A percentile compares a stretch with the other conserved stretches of the same genome.
Evolutionary conservation across 2,113 vertebrate species (phyloP).

Genomic region (Antechinus stuartii): DNA sequence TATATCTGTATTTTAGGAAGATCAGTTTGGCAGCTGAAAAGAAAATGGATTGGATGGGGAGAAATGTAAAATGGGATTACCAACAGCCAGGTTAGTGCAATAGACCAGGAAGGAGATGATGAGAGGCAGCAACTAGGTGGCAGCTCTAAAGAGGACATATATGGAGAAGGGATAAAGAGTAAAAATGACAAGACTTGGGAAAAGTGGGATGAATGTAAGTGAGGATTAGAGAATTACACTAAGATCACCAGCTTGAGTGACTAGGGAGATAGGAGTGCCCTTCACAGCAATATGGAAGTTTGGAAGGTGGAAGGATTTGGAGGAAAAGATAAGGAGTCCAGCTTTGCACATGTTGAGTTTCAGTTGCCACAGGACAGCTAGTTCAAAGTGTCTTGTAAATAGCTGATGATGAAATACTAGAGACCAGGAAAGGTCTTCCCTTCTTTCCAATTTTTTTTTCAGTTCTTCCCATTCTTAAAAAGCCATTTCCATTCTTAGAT

Average conservation of each 20-base stretch:
- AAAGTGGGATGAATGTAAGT: background rate
- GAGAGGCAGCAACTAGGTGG: background rate
- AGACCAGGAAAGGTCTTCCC: background rate
- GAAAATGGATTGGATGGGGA: background rate
- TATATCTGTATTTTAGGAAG: background rate
- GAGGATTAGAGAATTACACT: background rate
- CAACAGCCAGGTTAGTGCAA: background rate
- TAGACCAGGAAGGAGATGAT: background rate
- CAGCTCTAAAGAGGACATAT: background rate
- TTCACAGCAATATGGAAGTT: background rate
- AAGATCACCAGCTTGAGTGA: background rate
- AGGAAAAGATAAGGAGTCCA: background rate
- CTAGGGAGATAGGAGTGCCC: background rate
- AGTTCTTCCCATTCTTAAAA: background rate
- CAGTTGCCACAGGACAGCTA: background rate
- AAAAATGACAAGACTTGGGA: rapidly evolving
- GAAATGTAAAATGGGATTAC: background rate
- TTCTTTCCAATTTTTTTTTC: background rate
- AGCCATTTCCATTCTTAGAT: background rate
- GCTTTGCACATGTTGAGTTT: background rate
- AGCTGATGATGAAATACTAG: background rate
- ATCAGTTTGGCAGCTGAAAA: background rate
- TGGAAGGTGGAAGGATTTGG: background rate
- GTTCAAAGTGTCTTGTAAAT: background rate
- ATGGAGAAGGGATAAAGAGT: background rate